Evolutionary conservation across 2,888 invertebrate species (phyloP).

Genomic region (Drosophila phalerata): DNA sequence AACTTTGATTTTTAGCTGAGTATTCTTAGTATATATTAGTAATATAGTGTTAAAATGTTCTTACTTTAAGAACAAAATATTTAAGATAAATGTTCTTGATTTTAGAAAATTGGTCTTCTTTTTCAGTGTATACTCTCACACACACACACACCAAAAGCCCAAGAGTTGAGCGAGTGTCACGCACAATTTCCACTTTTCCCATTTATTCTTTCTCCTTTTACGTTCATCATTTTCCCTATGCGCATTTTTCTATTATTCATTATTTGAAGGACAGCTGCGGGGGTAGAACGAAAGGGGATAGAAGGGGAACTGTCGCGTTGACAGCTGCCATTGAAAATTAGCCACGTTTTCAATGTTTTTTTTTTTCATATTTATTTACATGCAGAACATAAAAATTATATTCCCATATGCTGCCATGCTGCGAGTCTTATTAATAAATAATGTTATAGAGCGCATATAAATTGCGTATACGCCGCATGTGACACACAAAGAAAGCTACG

Average conservation of each 20-base stretch:
- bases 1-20: no score
- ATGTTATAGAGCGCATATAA: constrained; percentile 28
- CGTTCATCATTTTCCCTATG: constrained; percentile 58
- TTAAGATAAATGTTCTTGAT: no score
- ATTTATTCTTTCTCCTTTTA: background rate
- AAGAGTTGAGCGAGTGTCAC: constrained; percentile 63
- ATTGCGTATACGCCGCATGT: constrained; percentile 46
- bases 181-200: constrained; percentile 46
- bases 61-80: no score
- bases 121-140: background rate
- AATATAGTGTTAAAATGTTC: no score
- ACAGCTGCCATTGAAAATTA: constrained; percentile 78
- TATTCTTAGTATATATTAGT: no score
- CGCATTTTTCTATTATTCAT: constrained; percentile 81
- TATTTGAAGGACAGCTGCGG: constrained; percentile 38
- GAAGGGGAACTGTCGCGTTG: constrained; percentile 28
- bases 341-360: constrained; percentile 63
- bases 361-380: constrained; percentile 52
- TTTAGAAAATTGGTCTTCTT: no score
- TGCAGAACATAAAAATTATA: constrained; percentile 40
- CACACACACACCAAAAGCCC: constrained; percentile 44
- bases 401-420: constrained; percentile 23
- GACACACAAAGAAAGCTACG: background rate
- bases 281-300: constrained; percentile 12
- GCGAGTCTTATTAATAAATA: constrained; percentile 27